Evolutionary conservation across 1,140 invertebrate genomes (phyloP).

Genomic region (Drosophila leontia): DNA sequence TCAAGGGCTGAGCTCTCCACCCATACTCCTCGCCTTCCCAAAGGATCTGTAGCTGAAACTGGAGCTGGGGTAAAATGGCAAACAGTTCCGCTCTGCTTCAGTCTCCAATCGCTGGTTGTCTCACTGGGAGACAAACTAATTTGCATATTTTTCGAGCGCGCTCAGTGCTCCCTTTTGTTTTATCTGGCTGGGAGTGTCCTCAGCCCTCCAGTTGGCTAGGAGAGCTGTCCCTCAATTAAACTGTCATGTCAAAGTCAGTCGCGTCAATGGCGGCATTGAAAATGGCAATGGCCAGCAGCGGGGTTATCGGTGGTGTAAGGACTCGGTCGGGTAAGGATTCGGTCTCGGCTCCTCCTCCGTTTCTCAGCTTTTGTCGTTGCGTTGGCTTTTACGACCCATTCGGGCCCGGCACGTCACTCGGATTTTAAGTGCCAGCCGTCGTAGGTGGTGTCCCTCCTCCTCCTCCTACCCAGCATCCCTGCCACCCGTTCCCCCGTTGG

Average conservation of each 20-base stretch:
- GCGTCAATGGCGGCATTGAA: conserved; percentile 55
- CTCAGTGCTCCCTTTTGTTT: conserved; percentile 24
- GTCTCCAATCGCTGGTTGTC: conserved; percentile 21
- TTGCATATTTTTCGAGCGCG: conserved; percentile 63
- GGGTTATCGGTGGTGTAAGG: conserved; percentile 2
- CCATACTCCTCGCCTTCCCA: not conserved
- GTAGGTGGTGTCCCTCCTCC: not conserved
- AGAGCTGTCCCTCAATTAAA: conserved; percentile 72
- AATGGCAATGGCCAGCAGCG: conserved; percentile 35
- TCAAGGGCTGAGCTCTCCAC: conserved; percentile 8
- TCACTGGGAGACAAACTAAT: conserved; percentile 60
- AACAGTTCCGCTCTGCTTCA: conserved; percentile 33
- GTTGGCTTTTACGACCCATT: conserved; percentile 38
- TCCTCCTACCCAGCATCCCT: not conserved
- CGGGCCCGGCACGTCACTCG: conserved; percentile 41
- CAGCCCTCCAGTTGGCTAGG: not conserved
- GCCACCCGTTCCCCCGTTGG: not conserved
- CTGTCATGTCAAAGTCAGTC: conserved; percentile 78
- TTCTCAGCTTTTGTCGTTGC: conserved; percentile 8
- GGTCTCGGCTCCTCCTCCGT: not conserved
- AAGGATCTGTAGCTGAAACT: conserved; percentile 13
- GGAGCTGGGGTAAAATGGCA: conserved; percentile 22
- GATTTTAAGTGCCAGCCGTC: conserved; percentile 40
- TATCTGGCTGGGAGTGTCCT: not conserved
- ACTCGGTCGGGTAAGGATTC: conserved; percentile 1